Evolutionary conservation across 2,113 vertebrate species (phyloP).

Genomic region (Cinclus cinclus): DNA sequence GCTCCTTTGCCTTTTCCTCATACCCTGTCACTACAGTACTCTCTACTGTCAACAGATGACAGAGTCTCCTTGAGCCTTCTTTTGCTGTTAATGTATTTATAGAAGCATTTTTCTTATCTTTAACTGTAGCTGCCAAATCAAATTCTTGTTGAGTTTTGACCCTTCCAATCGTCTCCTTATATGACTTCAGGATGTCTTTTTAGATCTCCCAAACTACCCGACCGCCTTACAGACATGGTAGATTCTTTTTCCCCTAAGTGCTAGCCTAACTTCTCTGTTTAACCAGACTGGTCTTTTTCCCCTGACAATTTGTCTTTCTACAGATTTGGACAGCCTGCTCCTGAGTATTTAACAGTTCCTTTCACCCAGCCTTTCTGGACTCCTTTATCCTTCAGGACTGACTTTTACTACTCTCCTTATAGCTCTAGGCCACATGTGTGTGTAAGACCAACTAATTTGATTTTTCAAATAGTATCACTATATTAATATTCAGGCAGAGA

Average conservation of each 20-base stretch:
- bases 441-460: neutral
- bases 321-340: neutral
- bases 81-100: neutral
- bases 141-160: neutral
- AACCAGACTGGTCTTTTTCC: neutral
- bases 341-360: neutral
- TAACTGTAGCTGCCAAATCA: neutral
- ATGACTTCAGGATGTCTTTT: neutral
- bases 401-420: neutral
- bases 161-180: neutral
- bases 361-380: neutral
- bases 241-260: neutral
- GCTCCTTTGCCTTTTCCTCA: neutral
- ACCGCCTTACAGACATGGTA: neutral
- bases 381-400: neutral
- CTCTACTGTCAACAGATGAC: neutral
- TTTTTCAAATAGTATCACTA: neutral
- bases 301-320: neutral
- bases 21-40: neutral
- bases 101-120: neutral
- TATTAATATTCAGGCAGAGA: neutral
- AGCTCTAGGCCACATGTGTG: neutral
- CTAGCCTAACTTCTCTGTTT: neutral
- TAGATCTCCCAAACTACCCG: neutral
- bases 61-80: neutral